phyloP scores from a whole-genome alignment of 2,888 invertebrate species.

The Ctena decussata region DNA sequence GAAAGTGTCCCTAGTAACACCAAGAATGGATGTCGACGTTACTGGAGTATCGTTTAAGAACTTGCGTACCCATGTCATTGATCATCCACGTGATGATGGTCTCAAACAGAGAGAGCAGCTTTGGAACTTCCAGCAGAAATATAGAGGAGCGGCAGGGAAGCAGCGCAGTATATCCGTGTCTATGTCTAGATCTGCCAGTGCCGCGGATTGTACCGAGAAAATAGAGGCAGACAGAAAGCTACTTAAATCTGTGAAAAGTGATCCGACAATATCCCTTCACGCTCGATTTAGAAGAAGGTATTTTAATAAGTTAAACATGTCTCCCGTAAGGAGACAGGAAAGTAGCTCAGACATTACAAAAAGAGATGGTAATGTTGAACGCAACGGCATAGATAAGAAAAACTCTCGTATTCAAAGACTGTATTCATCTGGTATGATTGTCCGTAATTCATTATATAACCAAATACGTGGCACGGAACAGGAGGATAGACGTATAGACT shows the following conservation, averaged over 20 bases:
- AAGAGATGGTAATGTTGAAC: not conserved
- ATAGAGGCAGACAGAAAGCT: slow-evolving; percentile 7
- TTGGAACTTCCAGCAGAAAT: slow-evolving; percentile 65
- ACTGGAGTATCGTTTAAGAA: slow-evolving; percentile 55
- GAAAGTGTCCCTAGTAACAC: slow-evolving; percentile 50
- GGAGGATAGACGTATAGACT: slow-evolving; percentile 15
- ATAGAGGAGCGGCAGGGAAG: slow-evolving; percentile 35
- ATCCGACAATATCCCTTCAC: slow-evolving; percentile 41
- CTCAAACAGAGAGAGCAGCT: slow-evolving; percentile 61
- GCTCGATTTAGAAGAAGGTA: slow-evolving; percentile 44
- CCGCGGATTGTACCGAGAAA: not conserved
- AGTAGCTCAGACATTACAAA: no score
- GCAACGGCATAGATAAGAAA: slow-evolving; percentile 33
- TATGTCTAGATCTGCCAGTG: not conserved
- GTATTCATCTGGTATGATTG: slow-evolving; percentile 61
- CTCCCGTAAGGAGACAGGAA: not conserved
- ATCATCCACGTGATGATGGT: slow-evolving; percentile 65
- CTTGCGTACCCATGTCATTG: slow-evolving; percentile 61
- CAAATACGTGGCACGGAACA: slow-evolving; percentile 37
- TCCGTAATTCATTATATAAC: slow-evolving; percentile 57
- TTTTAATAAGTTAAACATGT: not conserved
- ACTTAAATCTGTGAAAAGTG: slow-evolving; percentile 3
- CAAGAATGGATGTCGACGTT: slow-evolving; percentile 64
- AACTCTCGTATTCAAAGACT: slow-evolving; percentile 48
- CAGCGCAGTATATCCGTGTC: not conserved